Conservation (phyloP, 2,797 vertebrate genomes). For the Pitangus sulphuratus region DNA sequence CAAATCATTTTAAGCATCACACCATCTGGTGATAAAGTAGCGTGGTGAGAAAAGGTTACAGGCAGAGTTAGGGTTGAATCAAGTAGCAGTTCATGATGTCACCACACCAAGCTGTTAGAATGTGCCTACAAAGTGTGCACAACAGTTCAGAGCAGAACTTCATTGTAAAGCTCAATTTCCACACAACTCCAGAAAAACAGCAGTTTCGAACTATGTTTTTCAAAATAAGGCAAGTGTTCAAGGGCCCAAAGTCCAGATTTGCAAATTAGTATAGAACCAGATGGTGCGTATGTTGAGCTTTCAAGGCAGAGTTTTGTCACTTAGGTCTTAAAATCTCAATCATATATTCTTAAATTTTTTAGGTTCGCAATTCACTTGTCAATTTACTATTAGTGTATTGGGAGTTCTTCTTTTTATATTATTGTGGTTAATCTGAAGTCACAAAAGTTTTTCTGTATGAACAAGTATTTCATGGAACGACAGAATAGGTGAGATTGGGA, state of each 20-base stretch:
- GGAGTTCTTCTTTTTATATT: background rate
- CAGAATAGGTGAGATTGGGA: background rate
- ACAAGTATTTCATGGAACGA: background rate
- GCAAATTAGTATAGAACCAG: background rate
- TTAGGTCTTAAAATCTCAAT: background rate
- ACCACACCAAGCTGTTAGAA: background rate
- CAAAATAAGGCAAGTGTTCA: background rate
- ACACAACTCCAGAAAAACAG: background rate
- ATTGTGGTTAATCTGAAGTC: background rate
- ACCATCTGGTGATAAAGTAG: constrained; percentile 6
- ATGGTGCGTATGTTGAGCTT: background rate
- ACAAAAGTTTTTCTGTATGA: background rate
- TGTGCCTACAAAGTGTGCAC: background rate
- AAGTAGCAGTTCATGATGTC: background rate
- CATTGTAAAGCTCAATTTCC: background rate
- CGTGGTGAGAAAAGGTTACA: background rate
- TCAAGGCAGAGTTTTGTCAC: background rate
- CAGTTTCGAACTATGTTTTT: background rate
- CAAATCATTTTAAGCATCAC: background rate
- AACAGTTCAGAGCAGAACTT: background rate
- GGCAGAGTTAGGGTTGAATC: background rate
- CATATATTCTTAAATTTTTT: background rate
- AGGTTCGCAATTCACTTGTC: background rate
- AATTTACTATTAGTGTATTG: background rate
- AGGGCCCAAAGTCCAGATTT: background rate